Evolutionary conservation across 2,113 vertebrate genomes (phyloP).

Genomic region (Rhinopomastus cyanomelas): DNA sequence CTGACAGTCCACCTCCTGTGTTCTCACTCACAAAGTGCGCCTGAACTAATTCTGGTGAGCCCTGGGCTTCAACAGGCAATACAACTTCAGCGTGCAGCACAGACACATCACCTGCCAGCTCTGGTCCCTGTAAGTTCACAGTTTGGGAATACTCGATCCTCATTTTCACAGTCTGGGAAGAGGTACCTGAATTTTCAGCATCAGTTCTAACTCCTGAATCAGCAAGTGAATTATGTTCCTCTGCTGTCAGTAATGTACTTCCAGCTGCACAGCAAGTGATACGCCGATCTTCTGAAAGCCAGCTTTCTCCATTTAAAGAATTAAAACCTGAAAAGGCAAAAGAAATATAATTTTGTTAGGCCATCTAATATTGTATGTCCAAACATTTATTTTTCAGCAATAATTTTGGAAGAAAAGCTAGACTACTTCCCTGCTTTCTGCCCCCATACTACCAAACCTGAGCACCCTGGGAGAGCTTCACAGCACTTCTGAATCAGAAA

Average conservation of each 20-base stretch:
- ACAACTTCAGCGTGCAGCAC: not conserved
- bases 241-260: not conserved
- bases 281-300: not conserved
- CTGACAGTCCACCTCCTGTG: not conserved
- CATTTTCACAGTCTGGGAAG: not conserved
- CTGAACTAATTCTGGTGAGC: not conserved
- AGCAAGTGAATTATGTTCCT: not conserved
- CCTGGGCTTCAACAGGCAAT: not conserved
- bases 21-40: not conserved
- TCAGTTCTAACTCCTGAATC: not conserved
- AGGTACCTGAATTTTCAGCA: not conserved
- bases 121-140: not conserved
- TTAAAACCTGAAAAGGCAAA: conserved; percentile 35
- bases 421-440: not conserved
- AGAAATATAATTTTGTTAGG: not conserved
- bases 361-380: not conserved
- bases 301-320: not conserved
- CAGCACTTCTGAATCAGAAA: not conserved
- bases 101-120: not conserved
- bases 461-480: not conserved
- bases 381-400: not conserved
- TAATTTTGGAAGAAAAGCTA: not conserved
- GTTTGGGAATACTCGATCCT: not conserved
- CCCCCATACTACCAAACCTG: not conserved
- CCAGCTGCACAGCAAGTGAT: not conserved